phyloP scores from a whole-genome alignment of 2,888 invertebrate genomes.

The Agrotis exclamationis region DNA sequence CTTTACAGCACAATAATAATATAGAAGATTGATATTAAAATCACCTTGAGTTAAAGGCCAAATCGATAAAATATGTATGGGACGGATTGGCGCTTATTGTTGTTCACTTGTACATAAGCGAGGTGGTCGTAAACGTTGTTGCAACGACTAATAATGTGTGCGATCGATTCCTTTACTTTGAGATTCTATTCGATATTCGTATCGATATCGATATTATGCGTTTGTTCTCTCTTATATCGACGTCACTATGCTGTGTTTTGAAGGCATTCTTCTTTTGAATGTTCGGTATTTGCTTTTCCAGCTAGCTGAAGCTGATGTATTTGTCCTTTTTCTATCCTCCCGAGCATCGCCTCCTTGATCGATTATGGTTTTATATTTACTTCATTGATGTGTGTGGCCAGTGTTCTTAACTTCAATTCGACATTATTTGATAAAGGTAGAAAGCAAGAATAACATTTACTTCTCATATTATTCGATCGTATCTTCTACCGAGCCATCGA shows the following conservation, averaged over 20 bases:
- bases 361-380: not conserved
- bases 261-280: not conserved
- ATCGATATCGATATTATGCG: constrained; percentile 44
- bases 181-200: constrained; percentile 32
- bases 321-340: not conserved
- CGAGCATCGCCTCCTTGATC: not conserved
- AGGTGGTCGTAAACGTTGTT: constrained; percentile 63
- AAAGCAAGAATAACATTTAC: not conserved
- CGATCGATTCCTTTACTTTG: constrained; percentile 47
- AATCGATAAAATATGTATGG: constrained; percentile 69
- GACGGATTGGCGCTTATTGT: constrained; percentile 62
- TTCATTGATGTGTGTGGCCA: not conserved
- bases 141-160: constrained; percentile 63
- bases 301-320: not conserved
- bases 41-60: constrained; percentile 70
- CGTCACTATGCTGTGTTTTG: not conserved
- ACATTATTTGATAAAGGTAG: no score
- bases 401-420: not conserved
- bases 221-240: not conserved
- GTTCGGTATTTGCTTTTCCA: not conserved
- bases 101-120: constrained; percentile 61
- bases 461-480: not conserved
- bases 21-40: constrained; percentile 65
- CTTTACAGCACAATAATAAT: constrained; percentile 32
- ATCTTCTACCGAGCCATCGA: constrained; percentile 31